These are phyloP conservation scores for Connochaetes taurinus DNA, from an alignment of 2,113 vertebrate genomes.

Conservation along the genomic window DNA sequence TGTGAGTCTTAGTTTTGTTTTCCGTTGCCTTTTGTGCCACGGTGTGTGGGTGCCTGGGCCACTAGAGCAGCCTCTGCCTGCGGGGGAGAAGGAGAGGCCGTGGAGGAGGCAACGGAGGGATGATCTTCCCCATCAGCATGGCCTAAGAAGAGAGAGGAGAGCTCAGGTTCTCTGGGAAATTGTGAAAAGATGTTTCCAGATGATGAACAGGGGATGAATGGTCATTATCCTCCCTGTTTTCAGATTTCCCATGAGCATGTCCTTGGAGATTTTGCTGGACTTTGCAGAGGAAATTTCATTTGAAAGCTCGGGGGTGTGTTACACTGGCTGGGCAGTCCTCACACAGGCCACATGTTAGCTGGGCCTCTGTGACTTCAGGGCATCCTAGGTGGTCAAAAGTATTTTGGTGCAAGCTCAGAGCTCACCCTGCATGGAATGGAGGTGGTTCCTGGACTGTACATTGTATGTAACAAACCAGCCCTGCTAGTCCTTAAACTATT, in stretches of 20 bases:
- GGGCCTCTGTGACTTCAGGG: not conserved
- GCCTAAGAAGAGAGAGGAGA: not conserved
- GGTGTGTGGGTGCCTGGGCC: not conserved
- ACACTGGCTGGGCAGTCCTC: not conserved
- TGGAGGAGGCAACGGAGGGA: not conserved
- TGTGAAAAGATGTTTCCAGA: not conserved
- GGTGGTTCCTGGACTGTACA: not conserved
- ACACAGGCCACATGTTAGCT: not conserved
- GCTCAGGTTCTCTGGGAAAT: not conserved
- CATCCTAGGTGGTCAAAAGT: no score
- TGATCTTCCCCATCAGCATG: fast-evolving
- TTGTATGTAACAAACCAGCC: not conserved
- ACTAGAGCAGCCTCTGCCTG: not conserved
- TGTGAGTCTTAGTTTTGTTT: not conserved
- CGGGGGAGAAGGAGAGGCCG: not conserved
- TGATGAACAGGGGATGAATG: not conserved
- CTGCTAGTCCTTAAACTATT: not conserved
- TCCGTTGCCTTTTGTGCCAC: not conserved
- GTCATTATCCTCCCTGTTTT: not conserved
- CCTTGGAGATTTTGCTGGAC: not conserved
- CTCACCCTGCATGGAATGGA: not conserved
- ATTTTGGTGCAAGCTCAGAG: not conserved
- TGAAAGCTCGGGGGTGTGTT: not conserved
- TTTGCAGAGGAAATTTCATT: not conserved
- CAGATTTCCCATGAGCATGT: not conserved